Evolutionary conservation across 2,888 invertebrate species (phyloP).

Genomic region (Meandrusa payeni): DNA sequence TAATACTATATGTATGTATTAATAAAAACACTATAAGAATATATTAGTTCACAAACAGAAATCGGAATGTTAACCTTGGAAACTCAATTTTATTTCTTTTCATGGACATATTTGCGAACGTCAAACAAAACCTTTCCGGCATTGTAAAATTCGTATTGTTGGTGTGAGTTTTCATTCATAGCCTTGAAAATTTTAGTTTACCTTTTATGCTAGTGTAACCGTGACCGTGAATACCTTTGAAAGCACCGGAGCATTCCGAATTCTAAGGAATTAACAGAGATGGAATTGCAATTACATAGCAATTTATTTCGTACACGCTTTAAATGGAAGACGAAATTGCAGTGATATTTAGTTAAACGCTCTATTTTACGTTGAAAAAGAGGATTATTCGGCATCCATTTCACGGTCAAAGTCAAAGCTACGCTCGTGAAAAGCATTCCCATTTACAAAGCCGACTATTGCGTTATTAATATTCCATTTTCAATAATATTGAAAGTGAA

Average conservation of each 20-base stretch:
- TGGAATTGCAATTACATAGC: conserved; percentile 9
- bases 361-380: conserved; percentile 1
- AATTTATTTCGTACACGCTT: conserved; percentile 7
- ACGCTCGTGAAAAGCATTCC: no score
- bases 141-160: neutral
- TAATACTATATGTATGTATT: no score
- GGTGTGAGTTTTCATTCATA: conserved; percentile 7
- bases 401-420: no score
- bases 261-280: conserved; percentile 8
- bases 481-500: no score
- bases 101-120: conserved; percentile 5
- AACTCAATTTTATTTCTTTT: conserved; percentile 1
- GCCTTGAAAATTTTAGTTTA: conserved; percentile 16
- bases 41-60: no score
- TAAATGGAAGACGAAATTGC: conserved; percentile 1
- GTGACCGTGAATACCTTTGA: conserved; percentile 15
- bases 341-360: conserved; percentile 2
- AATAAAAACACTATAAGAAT: no score
- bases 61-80: neutral
- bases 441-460: no score
- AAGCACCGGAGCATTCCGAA: conserved; percentile 8
- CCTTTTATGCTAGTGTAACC: conserved; percentile 12
- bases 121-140: conserved; percentile 5
- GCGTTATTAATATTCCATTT: no score
- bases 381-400: no score